Base-by-base conservation (phyloP, 2,113 vertebrate species). In the Rhinopomastus cyanomelas region DNA sequence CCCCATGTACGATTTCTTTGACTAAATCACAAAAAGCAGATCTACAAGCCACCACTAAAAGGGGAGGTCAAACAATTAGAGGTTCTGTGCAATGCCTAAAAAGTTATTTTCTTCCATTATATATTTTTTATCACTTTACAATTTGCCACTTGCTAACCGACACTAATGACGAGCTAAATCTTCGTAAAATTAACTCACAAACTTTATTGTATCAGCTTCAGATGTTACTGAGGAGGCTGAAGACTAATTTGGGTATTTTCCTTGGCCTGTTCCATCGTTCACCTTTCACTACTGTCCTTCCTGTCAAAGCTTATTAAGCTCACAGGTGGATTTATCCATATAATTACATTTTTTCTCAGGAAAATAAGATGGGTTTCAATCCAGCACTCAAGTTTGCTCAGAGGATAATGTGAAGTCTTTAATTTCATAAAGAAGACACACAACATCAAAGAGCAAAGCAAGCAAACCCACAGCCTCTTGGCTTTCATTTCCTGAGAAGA, bases 381-480 rank as follows among this genome's bases (percentile, higher is more conserved):
- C 34, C 27, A 62, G 48, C 56, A 52, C 37, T 93, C 64, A 60
- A 30, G 71, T 85, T 79, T 90, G 26, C 77, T 84, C 74, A 77
- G 81, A 90, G 8, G 34, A 71, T 76, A 90, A 77, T 48, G 13
- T 5, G 21, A 75, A 36, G 7, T 8, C 64, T 83, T 73, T 30
- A 34, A 26, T 75, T 85, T 94, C 92, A 82, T 73, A 3, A 73
- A 88, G 39, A 85, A 74, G 42, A 34, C 14, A 51, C 19, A 51
- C 12, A 66, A 87, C 88, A 90, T 95, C 92, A 95, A 93, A 96
- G 87, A 77, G 53, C 23, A 91, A 89, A 88, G 44, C 36, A 90
- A 94, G 56, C 11, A 76, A 80, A 74, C 42, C 34, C 66, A 3
- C 11, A 82, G 52, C 59, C 22, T 73, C 37, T 66, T 80, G 52